These are phyloP conservation scores for Hippopotamus amphibius DNA, from an alignment of 2,113 vertebrate species.

Conservation along the genomic window DNA sequence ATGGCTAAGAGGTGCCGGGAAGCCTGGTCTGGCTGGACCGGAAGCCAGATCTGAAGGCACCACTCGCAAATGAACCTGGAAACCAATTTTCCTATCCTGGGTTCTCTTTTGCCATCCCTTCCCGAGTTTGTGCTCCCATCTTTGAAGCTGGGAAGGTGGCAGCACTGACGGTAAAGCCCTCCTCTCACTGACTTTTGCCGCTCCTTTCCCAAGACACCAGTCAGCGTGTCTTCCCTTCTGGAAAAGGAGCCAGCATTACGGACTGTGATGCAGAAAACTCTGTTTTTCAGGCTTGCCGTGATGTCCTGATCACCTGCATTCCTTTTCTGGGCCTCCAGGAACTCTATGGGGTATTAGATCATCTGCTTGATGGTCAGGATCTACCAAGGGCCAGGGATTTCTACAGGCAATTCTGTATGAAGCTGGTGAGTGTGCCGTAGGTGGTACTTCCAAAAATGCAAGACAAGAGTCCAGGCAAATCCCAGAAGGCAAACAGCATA, in stretches of 20 bases:
- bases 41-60: background rate
- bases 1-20: fast-evolving
- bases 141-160: background rate
- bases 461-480: background rate
- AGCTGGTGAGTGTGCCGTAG: slow-evolving; percentile 63
- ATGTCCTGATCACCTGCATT: slow-evolving; percentile 70
- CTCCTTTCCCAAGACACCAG: background rate
- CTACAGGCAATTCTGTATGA: slow-evolving; percentile 75
- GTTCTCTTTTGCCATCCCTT: background rate
- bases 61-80: background rate
- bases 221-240: background rate
- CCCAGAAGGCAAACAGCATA: background rate
- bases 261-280: background rate
- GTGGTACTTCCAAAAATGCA: background rate
- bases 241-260: background rate
- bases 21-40: background rate
- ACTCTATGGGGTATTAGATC: slow-evolving; percentile 70
- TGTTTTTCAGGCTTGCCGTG: slow-evolving; percentile 76
- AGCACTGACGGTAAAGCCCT: background rate
- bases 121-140: background rate
- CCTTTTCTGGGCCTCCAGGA: slow-evolving; percentile 81
- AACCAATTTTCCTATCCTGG: background rate
- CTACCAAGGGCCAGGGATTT: slow-evolving; percentile 76
- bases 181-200: background rate
- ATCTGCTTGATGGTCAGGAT: slow-evolving; percentile 70